phyloP scores from a whole-genome alignment of 1,140 invertebrate genomes.

The Chironomus striatipennis region DNA sequence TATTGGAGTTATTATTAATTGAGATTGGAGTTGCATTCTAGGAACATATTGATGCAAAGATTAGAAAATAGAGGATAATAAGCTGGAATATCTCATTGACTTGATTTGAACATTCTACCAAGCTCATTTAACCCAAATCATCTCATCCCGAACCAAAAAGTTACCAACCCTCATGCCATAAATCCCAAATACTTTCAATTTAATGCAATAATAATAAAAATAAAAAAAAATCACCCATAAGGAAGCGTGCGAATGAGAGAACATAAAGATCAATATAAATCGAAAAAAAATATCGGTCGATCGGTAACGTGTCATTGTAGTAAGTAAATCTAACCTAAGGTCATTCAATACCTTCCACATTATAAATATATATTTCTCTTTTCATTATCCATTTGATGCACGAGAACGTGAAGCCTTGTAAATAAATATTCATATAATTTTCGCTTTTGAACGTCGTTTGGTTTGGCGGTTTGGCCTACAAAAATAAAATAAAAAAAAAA shows the following conservation, averaged over 20 bases:
- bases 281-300: background rate
- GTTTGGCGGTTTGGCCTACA: background rate
- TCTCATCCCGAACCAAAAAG: too few relatives aligned
- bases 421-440: background rate
- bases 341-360: background rate
- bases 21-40: too few relatives aligned
- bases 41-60: too few relatives aligned
- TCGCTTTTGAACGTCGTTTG: background rate
- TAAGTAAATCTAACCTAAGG: background rate
- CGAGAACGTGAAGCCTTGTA: conserved; percentile 6
- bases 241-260: background rate
- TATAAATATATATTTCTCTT: background rate
- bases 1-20: too few relatives aligned
- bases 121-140: too few relatives aligned
- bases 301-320: background rate
- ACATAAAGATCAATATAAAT: background rate
- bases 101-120: too few relatives aligned
- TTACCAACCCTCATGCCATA: too few relatives aligned
- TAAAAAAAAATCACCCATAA: background rate
- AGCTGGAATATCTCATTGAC: background rate
- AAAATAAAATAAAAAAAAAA: background rate
- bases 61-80: background rate
- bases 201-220: too few relatives aligned
- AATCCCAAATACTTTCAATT: too few relatives aligned
- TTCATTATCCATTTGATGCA: background rate